phyloP scores from a whole-genome alignment of 1,140 invertebrate species.

The Dysdera silvatica region DNA sequence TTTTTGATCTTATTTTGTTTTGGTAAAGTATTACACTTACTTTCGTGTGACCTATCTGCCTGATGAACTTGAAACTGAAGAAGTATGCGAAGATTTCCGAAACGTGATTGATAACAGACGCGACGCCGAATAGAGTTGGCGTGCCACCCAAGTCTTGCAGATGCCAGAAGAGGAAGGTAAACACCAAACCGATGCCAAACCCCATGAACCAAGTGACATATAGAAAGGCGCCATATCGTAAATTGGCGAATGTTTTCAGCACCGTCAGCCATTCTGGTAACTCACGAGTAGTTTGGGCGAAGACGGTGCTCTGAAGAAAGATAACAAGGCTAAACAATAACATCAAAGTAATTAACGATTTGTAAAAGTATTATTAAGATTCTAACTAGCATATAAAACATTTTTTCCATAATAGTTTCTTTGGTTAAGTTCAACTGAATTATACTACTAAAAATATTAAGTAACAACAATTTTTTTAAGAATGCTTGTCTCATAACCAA shows the following conservation, averaged over 20 bases:
- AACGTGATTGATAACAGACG: constrained; percentile 96
- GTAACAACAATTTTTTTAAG: too few species aligned
- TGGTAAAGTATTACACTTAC: too few species aligned
- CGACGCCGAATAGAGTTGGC: constrained; percentile 93
- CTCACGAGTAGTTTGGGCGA: constrained; percentile 82
- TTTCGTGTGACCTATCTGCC: constrained; percentile 88
- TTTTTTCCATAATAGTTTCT: too few species aligned
- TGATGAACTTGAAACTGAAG: constrained; percentile 90
- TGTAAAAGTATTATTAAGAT: too few species aligned
- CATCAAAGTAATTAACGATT: too few species aligned
- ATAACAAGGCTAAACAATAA: too few species aligned
- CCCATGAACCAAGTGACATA: constrained; percentile 99
- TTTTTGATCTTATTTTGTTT: too few species aligned
- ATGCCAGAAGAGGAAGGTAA: constrained; percentile 99
- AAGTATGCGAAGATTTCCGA: constrained; percentile 98
- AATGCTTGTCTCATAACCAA: too few species aligned
- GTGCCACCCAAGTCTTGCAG: constrained; percentile 91
- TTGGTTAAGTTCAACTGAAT: too few species aligned
- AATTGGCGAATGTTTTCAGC: constrained; percentile 76
- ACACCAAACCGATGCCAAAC: constrained; percentile 97
- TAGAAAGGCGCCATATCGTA: constrained; percentile 86
- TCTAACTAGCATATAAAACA: too few species aligned
- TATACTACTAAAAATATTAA: too few species aligned
- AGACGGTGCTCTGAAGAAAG: constrained; percentile 69
- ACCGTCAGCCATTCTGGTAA: constrained; percentile 89